A percentile compares a stretch with the other conserved stretches of the same genome.
Conservation (phyloP, 2,888 invertebrate genomes). For the Caenorhabditis sp. region DNA sequence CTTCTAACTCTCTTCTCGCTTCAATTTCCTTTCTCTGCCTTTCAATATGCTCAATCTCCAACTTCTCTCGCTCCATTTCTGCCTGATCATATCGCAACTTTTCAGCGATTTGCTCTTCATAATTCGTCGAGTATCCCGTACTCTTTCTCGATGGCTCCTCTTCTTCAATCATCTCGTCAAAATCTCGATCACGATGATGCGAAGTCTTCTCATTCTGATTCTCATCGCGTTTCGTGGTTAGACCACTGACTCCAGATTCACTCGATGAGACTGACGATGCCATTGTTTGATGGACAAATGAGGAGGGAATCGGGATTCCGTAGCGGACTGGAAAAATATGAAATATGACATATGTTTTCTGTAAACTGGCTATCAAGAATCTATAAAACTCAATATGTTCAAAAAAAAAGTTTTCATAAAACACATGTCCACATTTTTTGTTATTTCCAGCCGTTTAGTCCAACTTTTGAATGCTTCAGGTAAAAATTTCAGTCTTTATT, state of each 20-base stretch:
- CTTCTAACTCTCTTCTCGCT: slow-evolving; percentile 16
- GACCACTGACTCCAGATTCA: slow-evolving; percentile 36
- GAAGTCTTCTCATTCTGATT: slow-evolving; percentile 5
- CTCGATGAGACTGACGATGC: slow-evolving; percentile 25
- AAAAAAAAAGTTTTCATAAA: slow-evolving; percentile 24
- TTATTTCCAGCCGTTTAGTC: no score
- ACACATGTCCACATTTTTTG: no score
- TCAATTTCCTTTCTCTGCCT: slow-evolving; percentile 26
- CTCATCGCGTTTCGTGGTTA: slow-evolving; percentile 19
- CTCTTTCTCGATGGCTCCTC: slow-evolving; percentile 23
- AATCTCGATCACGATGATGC: background rate
- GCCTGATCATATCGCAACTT: slow-evolving; percentile 17
- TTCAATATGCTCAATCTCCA: slow-evolving; percentile 23
- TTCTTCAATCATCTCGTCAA: background rate
- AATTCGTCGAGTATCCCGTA: slow-evolving; percentile 4
- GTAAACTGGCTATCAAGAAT: background rate
- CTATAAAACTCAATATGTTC: background rate
- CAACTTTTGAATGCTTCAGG: no score
- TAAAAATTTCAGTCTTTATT: no score
- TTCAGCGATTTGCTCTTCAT: slow-evolving; percentile 34
- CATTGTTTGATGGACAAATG: slow-evolving; percentile 17
- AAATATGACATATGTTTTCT: no score
- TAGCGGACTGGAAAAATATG: slow-evolving; percentile 26
- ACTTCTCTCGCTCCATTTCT: slow-evolving; percentile 18
- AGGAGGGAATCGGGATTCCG: slow-evolving; percentile 36